These are phyloP conservation scores for Cotesia chilonis DNA, from an alignment of 1,140 invertebrate species.

Conservation along the genomic window DNA sequence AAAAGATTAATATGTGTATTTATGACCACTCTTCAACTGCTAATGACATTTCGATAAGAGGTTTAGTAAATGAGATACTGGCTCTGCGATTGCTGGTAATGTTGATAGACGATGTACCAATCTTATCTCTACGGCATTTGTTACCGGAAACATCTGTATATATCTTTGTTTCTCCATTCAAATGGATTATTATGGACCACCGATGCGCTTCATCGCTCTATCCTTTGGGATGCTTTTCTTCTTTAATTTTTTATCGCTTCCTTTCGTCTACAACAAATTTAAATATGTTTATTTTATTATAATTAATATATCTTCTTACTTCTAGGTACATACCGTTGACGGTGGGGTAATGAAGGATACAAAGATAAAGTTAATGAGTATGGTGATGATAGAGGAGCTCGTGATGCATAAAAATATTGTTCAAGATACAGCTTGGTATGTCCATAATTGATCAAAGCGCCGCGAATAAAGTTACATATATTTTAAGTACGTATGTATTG, in stretches of 20 bases:
- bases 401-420: slow-evolving; percentile 29
- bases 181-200: slow-evolving; percentile 41
- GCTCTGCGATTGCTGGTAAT: neutral
- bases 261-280: too few species aligned
- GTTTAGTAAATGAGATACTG: slow-evolving; percentile 6
- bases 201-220: slow-evolving; percentile 21
- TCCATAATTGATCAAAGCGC: slow-evolving; percentile 36
- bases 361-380: slow-evolving; percentile 13
- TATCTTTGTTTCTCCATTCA: slow-evolving; percentile 50
- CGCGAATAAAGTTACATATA: slow-evolving; percentile 22
- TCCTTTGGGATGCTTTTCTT: neutral
- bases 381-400: slow-evolving; percentile 10
- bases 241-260: slow-evolving; percentile 20
- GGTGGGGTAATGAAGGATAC: neutral
- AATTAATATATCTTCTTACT: too few species aligned
- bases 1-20: neutral
- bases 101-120: slow-evolving; percentile 28
- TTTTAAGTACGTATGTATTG: neutral
- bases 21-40: neutral
- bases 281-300: too few species aligned
- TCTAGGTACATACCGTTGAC: too few species aligned
- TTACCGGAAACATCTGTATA: slow-evolving; percentile 56
- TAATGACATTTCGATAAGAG: neutral
- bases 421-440: slow-evolving; percentile 29
- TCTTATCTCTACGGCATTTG: slow-evolving; percentile 55